Evolutionary conservation across 1,140 invertebrate species (phyloP).

Genomic region (Pseudomyrmex gracilis): DNA sequence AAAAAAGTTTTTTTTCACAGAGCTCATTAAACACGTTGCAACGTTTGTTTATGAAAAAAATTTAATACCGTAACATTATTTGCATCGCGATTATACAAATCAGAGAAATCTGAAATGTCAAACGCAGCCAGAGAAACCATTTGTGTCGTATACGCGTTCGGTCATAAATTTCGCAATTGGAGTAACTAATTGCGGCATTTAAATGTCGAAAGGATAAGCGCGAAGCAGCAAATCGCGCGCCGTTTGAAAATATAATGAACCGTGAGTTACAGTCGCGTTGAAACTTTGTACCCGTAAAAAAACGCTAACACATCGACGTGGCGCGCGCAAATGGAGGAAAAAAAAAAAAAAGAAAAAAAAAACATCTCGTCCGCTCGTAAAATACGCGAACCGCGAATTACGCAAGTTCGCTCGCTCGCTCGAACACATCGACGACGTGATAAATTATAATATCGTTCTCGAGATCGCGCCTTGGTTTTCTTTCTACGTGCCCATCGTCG

Average conservation of each 20-base stretch:
- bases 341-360: too few relatives aligned
- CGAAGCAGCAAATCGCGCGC: slow-evolving; percentile 10
- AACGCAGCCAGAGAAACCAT: slow-evolving; percentile 19
- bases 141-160: background rate
- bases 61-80: too few relatives aligned
- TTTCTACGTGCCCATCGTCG: background rate
- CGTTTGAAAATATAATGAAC: slow-evolving; percentile 44
- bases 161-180: slow-evolving; percentile 39
- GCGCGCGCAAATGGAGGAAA: slow-evolving; percentile 3
- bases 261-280: slow-evolving; percentile 22
- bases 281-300: slow-evolving; percentile 36
- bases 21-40: too few relatives aligned
- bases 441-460: slow-evolving; percentile 29
- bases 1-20: too few relatives aligned
- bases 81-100: background rate
- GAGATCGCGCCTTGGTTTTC: background rate
- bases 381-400: slow-evolving; percentile 34
- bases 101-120: slow-evolving; percentile 42
- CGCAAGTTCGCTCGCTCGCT: slow-evolving; percentile 11
- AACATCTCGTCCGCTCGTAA: background rate
- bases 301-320: background rate
- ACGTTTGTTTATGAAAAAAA: background rate
- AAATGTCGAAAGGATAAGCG: slow-evolving; percentile 59
- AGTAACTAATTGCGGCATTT: slow-evolving; percentile 55
- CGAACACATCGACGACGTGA: background rate